These are phyloP conservation scores for Tipula lateralis DNA, from an alignment of 2,888 invertebrate genomes.

Conservation along the genomic window DNA sequence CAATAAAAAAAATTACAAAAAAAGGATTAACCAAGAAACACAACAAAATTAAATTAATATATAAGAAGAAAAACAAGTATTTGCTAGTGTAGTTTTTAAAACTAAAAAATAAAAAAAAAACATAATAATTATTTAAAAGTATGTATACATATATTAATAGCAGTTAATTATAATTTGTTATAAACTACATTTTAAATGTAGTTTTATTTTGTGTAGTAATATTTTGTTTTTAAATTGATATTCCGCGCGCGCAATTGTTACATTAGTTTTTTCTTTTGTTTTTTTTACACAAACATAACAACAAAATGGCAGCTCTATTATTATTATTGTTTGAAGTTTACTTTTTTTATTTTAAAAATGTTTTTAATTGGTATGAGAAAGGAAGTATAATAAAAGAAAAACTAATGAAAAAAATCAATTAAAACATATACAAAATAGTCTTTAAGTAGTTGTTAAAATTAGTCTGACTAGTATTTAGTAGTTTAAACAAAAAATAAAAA, in stretches of 20 bases:
- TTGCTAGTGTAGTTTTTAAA: constrained; percentile 19
- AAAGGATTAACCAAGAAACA: neutral
- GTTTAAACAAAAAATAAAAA: constrained; percentile 14
- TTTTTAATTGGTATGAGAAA: neutral
- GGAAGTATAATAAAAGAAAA: neutral
- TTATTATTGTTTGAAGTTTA: neutral
- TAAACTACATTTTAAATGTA: constrained; percentile 4
- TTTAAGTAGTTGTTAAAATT: constrained; percentile 28
- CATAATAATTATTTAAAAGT: neutral
- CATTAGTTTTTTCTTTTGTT: neutral
- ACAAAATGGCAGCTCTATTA: constrained; percentile 28
- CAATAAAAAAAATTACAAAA: neutral
- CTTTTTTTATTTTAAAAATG: neutral
- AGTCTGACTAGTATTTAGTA: constrained; percentile 29
- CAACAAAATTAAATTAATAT: neutral
- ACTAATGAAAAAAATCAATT: constrained; percentile 4
- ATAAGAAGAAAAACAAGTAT: neutral
- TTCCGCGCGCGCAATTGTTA: constrained; percentile 24
- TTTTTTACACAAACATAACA: constrained; percentile 11
- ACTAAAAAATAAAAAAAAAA: neutral
- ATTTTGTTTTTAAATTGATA: constrained; percentile 11
- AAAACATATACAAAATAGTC: constrained; percentile 26
- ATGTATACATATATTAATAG: neutral
- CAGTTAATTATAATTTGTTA: constrained; percentile 11
- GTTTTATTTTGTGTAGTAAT: neutral